Conservation (phyloP, 1,140 invertebrate species). For the Leptinotarsa texana region DNA sequence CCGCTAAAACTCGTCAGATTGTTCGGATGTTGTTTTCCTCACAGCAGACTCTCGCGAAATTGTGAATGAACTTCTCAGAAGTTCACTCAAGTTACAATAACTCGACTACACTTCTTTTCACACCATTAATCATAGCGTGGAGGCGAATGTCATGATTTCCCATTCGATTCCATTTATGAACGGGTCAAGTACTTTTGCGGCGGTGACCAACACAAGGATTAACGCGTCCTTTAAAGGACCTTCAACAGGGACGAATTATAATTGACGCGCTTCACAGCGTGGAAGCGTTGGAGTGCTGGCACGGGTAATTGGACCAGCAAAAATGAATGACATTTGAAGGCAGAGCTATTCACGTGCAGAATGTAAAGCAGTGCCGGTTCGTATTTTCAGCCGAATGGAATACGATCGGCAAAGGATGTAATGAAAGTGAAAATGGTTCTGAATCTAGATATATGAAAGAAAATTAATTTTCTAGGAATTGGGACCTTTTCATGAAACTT, state of each 20-base stretch:
- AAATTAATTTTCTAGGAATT: too few species aligned
- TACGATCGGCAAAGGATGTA: too few species aligned
- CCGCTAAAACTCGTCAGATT: background rate
- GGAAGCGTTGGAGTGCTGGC: background rate
- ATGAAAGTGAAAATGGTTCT: too few species aligned
- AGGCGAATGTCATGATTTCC: background rate
- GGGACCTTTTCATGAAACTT: too few species aligned
- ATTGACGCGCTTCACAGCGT: background rate
- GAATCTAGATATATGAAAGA: too few species aligned
- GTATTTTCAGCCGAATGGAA: too few species aligned
- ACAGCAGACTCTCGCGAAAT: background rate
- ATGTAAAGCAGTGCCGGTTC: background rate
- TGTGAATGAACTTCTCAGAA: background rate
- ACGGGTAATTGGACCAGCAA: background rate
- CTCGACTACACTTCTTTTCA: background rate
- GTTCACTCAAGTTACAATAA: background rate
- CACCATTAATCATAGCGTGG: background rate
- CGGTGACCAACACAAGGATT: background rate
- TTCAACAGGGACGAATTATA: background rate
- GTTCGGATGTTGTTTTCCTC: background rate
- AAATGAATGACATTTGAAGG: background rate
- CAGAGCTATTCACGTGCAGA: background rate
- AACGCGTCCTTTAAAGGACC: background rate
- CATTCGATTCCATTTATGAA: background rate
- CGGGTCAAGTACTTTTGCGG: background rate